Base-by-base conservation (phyloP, 1,140 invertebrate species). In the Sitophilus oryzae region DNA sequence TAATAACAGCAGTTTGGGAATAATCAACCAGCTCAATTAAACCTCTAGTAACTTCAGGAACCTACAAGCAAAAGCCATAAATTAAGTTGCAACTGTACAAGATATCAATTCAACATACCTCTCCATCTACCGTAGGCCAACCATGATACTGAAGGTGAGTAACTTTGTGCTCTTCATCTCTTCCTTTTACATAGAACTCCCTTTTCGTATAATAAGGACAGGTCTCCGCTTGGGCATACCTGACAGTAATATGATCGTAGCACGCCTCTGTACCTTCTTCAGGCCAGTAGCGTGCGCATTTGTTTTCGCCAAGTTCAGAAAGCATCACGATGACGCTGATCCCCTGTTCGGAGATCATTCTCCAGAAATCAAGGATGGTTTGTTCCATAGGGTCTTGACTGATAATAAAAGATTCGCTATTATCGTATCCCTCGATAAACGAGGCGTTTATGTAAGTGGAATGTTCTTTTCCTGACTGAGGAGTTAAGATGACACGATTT, bases 391-490 rank as follows among this genome's bases (percentile, higher is more conserved):
- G 94, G 75, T 96, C 93, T 79, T 98, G 93, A 1, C 93, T 91
- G 38, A 96, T 93, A 37, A 97, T 93, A 74, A 94, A 97, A 14
- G 90, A 89, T 73, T 93, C 89, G 0, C 84, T 85, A 73, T 93
- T 93, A 67, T 96, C 89, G 69, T 96, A 97, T 14, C 92, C 92
- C 77, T 96, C 93, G 61, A 98, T 92, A 71, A 95, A 96, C 1
- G 92, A 95, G 1, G 94, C 94, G 74, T 98, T 97, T 61, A 97
- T 96, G 67, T 97, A 98, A 1, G 93, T 95, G 20, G 91, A 93
- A 70, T 90, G 88, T 70, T 96, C 92, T 65, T 82, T 80, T 21
- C 81, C 81, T 43, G 88, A 82, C 61, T 92, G 76, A 6, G 91
- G 90, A 18, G 84, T 84, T 8, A 91, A 74, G 63, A 91, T 91